Conservation (phyloP, 2,888 invertebrate genomes). For the Apomyelois bistriatella region DNA sequence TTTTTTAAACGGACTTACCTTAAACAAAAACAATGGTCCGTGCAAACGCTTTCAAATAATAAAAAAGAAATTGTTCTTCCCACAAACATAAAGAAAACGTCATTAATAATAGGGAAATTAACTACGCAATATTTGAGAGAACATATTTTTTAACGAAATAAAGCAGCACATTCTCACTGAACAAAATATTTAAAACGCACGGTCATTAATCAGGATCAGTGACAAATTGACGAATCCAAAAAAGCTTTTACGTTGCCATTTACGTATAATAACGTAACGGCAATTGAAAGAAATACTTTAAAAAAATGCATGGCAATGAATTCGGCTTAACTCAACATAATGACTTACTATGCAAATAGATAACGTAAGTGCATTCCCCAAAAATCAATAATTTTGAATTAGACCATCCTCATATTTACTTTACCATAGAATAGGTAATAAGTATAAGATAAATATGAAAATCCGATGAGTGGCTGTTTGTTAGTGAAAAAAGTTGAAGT, state of each 20-base stretch:
- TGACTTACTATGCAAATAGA: background rate
- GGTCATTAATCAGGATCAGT: slow-evolving; percentile 44
- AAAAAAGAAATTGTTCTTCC: no score
- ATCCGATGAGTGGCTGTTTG: no score
- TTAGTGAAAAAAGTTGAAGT: no score
- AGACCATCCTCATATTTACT: no score
- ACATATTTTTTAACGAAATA: background rate
- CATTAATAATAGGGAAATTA: background rate
- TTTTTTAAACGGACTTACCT: no score
- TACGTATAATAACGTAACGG: slow-evolving; percentile 3
- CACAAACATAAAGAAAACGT: background rate
- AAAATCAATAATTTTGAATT: no score
- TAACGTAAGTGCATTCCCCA: background rate
- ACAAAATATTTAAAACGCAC: slow-evolving; percentile 24
- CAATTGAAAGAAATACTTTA: slow-evolving; percentile 2
- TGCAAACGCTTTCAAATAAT: no score
- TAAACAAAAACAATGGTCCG: no score
- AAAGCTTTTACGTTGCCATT: slow-evolving; percentile 38
- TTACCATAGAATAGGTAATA: no score
- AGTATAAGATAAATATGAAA: no score
- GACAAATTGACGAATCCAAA: slow-evolving; percentile 42
- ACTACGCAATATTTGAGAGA: background rate
- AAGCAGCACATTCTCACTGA: background rate
- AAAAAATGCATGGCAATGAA: slow-evolving; percentile 4
- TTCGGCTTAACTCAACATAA: slow-evolving; percentile 47